phyloP scores from a whole-genome alignment of 1,140 invertebrate species.

The Galleria mellonella region DNA sequence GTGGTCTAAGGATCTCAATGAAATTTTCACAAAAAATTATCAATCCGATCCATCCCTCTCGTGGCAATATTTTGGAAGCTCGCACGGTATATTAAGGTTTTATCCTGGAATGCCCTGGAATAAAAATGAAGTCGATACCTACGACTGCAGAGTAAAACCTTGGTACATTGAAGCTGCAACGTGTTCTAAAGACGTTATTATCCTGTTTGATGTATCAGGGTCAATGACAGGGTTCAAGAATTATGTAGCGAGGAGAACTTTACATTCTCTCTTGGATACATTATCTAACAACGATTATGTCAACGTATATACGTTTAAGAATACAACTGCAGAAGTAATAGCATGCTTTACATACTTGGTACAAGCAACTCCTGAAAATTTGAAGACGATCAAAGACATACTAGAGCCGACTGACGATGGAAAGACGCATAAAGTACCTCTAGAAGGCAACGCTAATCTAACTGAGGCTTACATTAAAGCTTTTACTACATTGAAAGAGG shows the following conservation, averaged over 20 bases:
- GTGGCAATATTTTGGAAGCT: slow-evolving; percentile 98
- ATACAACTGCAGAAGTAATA: slow-evolving; percentile 79
- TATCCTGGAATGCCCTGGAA: slow-evolving; percentile 87
- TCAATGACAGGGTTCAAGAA: slow-evolving; percentile 94
- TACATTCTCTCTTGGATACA: slow-evolving; percentile 92
- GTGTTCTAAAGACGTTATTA: slow-evolving; percentile 97
- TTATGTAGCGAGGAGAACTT: slow-evolving; percentile 81
- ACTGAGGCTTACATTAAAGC: slow-evolving; percentile 88
- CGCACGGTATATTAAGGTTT: slow-evolving; percentile 91
- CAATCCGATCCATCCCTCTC: slow-evolving; percentile 89
- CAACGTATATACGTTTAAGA: slow-evolving; percentile 89
- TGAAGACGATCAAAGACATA: slow-evolving; percentile 83
- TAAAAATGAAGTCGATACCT: slow-evolving; percentile 68
- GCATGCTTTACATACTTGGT: slow-evolving; percentile 90
- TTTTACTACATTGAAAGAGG: slow-evolving; percentile 87
- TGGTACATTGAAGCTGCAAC: slow-evolving; percentile 99
- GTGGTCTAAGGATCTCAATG: slow-evolving; percentile 91
- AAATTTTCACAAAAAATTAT: slow-evolving; percentile 90
- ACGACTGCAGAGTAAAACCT: slow-evolving; percentile 89
- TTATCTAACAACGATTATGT: slow-evolving; percentile 99
- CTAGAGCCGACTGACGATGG: slow-evolving; percentile 80
- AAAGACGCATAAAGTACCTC: slow-evolving; percentile 44
- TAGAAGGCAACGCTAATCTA: slow-evolving; percentile 89
- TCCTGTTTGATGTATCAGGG: slow-evolving; percentile 96
- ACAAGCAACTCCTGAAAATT: slow-evolving; percentile 94